Evolutionary conservation across 2,113 vertebrate species (phyloP).

Genomic region (Prunella himalayana): DNA sequence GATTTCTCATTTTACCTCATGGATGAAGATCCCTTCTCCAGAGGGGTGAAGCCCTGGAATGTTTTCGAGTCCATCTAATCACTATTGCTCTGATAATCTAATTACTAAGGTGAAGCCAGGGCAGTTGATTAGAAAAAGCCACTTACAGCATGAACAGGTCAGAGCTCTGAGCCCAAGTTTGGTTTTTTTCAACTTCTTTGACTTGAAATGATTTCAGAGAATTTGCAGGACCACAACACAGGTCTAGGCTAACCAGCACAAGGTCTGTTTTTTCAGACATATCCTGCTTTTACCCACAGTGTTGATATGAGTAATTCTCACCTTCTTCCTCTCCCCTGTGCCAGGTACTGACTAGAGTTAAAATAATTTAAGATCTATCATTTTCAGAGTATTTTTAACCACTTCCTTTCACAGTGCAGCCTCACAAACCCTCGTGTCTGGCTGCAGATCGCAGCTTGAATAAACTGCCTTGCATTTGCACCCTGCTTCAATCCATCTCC

Average conservation of each 20-base stretch:
- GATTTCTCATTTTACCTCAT: background rate
- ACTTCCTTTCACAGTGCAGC: background rate
- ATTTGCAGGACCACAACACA: background rate
- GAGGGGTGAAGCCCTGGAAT: background rate
- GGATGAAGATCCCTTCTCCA: background rate
- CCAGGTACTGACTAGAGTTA: background rate
- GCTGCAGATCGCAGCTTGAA: background rate
- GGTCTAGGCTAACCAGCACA: background rate
- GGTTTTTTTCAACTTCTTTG: background rate
- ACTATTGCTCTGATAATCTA: background rate
- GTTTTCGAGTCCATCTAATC: background rate
- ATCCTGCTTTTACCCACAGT: background rate
- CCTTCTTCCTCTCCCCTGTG: background rate
- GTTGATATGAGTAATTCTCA: background rate
- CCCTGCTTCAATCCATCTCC: background rate
- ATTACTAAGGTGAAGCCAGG: background rate
- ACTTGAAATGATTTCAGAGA: background rate
- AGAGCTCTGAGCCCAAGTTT: background rate
- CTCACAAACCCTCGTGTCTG: background rate
- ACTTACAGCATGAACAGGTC: background rate
- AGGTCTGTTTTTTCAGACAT: background rate
- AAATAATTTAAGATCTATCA: background rate
- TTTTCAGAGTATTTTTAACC: background rate
- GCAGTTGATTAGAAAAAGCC: background rate
- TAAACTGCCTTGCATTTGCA: background rate